These are phyloP conservation scores for Aporophyla lueneburgensis DNA, from an alignment of 2,888 invertebrate genomes.

Conservation along the genomic window DNA sequence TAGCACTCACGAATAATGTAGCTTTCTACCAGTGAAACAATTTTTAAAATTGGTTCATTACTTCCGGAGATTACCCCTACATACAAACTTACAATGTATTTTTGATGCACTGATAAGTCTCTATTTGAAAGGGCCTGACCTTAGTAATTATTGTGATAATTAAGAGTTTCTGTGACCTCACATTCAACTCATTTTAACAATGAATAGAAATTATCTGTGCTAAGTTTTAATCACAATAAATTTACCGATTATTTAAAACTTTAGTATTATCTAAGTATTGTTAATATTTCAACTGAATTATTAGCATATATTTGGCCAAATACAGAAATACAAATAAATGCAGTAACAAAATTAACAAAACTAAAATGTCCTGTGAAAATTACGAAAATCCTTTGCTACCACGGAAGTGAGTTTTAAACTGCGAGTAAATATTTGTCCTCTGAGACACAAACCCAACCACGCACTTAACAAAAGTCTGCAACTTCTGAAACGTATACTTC, in stretches of 20 bases:
- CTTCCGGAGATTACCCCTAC: too few species aligned
- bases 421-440: constrained; percentile 18
- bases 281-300: background rate
- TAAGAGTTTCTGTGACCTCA: too few species aligned
- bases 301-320: background rate
- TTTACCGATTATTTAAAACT: background rate
- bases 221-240: too few species aligned
- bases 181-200: too few species aligned
- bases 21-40: too few species aligned
- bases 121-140: background rate
- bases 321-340: background rate
- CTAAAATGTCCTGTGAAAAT: background rate
- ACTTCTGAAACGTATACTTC: constrained; percentile 24
- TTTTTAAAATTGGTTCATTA: too few species aligned
- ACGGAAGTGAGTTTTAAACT: background rate
- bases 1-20: too few species aligned
- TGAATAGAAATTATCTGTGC: too few species aligned
- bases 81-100: too few species aligned
- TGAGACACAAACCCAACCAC: constrained; percentile 21
- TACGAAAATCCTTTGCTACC: background rate
- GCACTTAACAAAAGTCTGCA: background rate
- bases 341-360: background rate
- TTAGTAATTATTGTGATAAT: too few species aligned
- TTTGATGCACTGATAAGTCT: background rate
- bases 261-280: background rate